These are phyloP conservation scores for Eupeodes luniger DNA, from an alignment of 2,888 invertebrate genomes.

Conservation along the genomic window DNA sequence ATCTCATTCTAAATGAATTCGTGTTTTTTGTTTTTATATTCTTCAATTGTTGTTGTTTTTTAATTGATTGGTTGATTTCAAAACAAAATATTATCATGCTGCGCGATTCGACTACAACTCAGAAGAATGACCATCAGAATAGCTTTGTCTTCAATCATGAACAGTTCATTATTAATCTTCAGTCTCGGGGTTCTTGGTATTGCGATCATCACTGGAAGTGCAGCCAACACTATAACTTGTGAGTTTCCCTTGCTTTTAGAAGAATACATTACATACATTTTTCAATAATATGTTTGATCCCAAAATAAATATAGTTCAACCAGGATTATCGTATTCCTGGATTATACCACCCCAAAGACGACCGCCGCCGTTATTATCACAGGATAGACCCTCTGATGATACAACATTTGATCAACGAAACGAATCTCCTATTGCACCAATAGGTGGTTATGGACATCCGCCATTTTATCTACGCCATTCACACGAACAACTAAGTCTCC, in stretches of 20 bases:
- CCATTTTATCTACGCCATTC: conserved; percentile 43
- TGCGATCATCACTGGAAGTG: not conserved
- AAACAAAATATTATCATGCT: conserved; percentile 20
- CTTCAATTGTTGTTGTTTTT: conserved; percentile 1
- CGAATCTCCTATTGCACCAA: not conserved
- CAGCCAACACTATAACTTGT: conserved; percentile 45
- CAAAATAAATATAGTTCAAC: conserved; percentile 8
- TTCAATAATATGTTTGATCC: conserved; percentile 6
- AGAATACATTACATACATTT: conserved; percentile 3
- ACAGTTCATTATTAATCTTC: conserved; percentile 28
- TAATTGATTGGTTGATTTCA: conserved; percentile 6
- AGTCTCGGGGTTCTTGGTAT: conserved; percentile 23
- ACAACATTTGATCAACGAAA: not conserved
- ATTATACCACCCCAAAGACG: conserved; percentile 40
- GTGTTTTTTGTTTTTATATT: not conserved
- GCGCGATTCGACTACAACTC: too few relatives aligned
- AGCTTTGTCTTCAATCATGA: conserved; percentile 49
- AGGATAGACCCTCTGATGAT: not conserved
- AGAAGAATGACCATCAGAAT: conserved; percentile 23
- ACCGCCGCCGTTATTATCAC: not conserved
- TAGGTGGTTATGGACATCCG: conserved; percentile 53
- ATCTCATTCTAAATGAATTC: not conserved
- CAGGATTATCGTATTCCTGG: conserved; percentile 47
- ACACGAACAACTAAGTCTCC: conserved; percentile 45
- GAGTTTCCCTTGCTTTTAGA: conserved; percentile 30